Conservation (phyloP, 2,113 vertebrate genomes). For the Stictonetta naevosa region DNA sequence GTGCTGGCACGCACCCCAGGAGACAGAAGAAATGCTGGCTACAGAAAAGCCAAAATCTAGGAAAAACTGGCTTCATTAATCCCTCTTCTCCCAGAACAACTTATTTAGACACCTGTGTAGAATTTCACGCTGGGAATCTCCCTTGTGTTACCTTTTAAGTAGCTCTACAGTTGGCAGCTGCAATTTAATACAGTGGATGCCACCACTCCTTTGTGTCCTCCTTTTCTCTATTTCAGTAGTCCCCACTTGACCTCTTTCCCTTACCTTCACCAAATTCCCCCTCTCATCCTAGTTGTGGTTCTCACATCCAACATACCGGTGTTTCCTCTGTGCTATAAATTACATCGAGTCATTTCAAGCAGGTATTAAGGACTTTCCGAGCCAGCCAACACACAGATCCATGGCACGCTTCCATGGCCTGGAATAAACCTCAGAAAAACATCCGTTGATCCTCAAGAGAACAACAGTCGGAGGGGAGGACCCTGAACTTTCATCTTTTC, state of each 20-base stretch:
- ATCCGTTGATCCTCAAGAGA: neutral
- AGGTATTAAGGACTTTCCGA: neutral
- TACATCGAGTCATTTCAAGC: neutral
- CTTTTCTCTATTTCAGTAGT: neutral
- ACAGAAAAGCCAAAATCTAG: neutral
- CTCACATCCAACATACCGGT: neutral
- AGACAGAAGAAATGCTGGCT: neutral
- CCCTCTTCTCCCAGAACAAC: neutral
- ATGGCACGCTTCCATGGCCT: constrained; percentile 11
- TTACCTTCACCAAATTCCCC: neutral
- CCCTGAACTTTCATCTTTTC: neutral
- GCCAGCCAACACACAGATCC: constrained; percentile 17
- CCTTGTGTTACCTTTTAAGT: neutral
- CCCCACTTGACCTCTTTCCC: neutral
- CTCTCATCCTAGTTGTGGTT: neutral
- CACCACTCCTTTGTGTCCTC: neutral
- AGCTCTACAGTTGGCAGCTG: neutral
- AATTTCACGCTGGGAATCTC: neutral
- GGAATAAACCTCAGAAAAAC: constrained; percentile 30
- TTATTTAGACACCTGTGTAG: neutral
- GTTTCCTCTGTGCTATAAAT: neutral
- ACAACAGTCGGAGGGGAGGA: neutral
- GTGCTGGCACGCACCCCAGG: neutral
- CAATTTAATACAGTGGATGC: neutral
- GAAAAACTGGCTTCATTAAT: neutral